Base-by-base conservation (phyloP, 2,888 invertebrate species). In the Cephus spinipes region DNA sequence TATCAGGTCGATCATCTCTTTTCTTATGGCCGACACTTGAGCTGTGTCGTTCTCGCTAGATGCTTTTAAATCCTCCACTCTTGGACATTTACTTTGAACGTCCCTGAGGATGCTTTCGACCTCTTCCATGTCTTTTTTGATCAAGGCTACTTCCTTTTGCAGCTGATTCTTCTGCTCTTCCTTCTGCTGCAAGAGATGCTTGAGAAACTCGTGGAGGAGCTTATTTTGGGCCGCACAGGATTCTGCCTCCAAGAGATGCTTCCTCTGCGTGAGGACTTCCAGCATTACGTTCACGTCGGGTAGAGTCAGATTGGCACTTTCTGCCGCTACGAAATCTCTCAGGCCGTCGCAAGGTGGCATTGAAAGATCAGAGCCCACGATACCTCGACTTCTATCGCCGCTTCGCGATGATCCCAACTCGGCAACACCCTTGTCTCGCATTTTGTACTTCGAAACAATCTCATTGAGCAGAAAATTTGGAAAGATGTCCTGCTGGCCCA, bases 391-490 rank as follows among this genome's bases (percentile, higher is more conserved):
- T 77, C 87, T 86, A 73, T 90, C 89, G 31, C 79, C 79, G 79
- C 73, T 81, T 81, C 80, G 87, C 69, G 81, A 78, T 76, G 83
- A 85, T 68, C 92, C 91, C 55, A 93, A 85, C 76, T 92, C 92
- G 75, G 92, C 91, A 68, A 93, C 89, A 36, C 92, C 92, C 79
- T 92, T 93, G 69, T 92, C 85, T 79, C 94, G 92, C 69, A 93
- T 90, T 83, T 95, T 94, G 80, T 96, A 94, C 85, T 96, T 96
- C 9, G 95, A 94, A 69, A 97, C 94, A 84, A 98, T 91, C 90
- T 97, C 97, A 90, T 97, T 97, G 68, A 98, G 93, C 78, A 96
- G 92, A 89, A 97, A 96, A 92, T 98, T 98, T 0, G 98, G 98
- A 89, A 97, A 97, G 79, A 97, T 95, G 84, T 95, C 97, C 82